Conservation (phyloP, 2,888 invertebrate genomes). For the Rhagonycha lutea region DNA sequence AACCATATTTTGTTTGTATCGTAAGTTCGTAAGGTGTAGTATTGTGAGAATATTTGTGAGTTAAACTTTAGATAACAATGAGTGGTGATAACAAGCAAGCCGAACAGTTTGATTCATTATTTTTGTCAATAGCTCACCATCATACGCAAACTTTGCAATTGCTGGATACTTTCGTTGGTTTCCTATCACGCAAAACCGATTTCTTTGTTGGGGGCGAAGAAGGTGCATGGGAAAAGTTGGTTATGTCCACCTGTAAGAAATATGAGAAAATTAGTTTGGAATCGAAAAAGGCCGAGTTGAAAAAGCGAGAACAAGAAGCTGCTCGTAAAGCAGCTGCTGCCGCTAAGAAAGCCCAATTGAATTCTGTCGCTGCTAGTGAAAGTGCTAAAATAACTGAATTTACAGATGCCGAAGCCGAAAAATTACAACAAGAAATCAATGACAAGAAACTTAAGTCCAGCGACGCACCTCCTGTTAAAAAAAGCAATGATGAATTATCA, state of each 20-base stretch:
- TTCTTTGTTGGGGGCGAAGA: constrained; percentile 91
- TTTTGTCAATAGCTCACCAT: constrained; percentile 92
- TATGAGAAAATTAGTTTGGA: constrained; percentile 73
- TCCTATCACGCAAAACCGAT: constrained; percentile 94
- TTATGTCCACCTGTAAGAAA: constrained; percentile 81
- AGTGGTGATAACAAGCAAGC: constrained; percentile 58
- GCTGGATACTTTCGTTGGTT: constrained; percentile 89
- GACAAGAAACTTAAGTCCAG: neutral
- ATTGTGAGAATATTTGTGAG: neutral
- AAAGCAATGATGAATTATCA: constrained; percentile 46
- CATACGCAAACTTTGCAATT: constrained; percentile 90
- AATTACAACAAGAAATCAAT: constrained; percentile 79
- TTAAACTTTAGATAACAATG: constrained; percentile 53
- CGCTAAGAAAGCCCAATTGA: constrained; percentile 62
- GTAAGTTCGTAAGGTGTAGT: neutral
- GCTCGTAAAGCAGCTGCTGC: constrained; percentile 71
- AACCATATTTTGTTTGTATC: constrained; percentile 15
- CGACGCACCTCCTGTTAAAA: constrained; percentile 26
- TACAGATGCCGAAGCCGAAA: constrained; percentile 90
- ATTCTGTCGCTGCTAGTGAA: constrained; percentile 58
- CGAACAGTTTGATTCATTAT: constrained; percentile 83
- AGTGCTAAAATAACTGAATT: constrained; percentile 78
- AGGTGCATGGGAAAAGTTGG: constrained; percentile 84
- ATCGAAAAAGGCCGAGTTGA: constrained; percentile 61
- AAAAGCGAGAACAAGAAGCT: constrained; percentile 65